A percentile compares a stretch with the other conserved stretches of the same genome.
Evolutionary conservation across 2,888 invertebrate genomes (phyloP).

Genomic region (Elegia similella): DNA sequence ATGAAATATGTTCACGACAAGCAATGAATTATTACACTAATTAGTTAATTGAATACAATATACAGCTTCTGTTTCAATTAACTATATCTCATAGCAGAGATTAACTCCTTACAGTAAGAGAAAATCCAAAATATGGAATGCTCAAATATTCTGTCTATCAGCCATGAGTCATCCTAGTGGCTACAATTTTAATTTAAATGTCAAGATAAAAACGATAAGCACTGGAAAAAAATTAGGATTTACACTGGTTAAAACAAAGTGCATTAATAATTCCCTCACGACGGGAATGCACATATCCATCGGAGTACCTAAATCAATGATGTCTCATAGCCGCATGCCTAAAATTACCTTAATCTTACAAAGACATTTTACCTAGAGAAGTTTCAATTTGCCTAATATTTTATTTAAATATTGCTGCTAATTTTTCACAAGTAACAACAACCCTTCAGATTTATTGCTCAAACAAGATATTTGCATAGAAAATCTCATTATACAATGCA

Average conservation of each 20-base stretch:
- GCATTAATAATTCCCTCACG: slow-evolving; percentile 8
- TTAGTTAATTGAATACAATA: slow-evolving; percentile 51
- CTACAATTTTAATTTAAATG: slow-evolving; percentile 51
- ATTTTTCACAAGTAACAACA: slow-evolving; percentile 35
- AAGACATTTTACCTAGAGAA: slow-evolving; percentile 21
- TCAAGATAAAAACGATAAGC: slow-evolving; percentile 50
- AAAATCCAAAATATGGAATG: slow-evolving; percentile 66
- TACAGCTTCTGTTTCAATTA: slow-evolving; percentile 48
- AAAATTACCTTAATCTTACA: slow-evolving; percentile 33
- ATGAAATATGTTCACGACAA: slow-evolving; percentile 48
- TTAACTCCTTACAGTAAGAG: slow-evolving; percentile 39
- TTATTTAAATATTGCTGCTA: slow-evolving; percentile 42
- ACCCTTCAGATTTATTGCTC: slow-evolving; percentile 53
- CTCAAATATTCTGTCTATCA: slow-evolving; percentile 52
- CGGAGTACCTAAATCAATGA: slow-evolving; percentile 30
- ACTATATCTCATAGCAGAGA: slow-evolving; percentile 45
- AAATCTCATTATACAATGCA: not conserved
- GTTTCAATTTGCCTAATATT: slow-evolving; percentile 13
- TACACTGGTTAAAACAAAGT: slow-evolving; percentile 23
- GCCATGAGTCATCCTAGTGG: slow-evolving; percentile 31
- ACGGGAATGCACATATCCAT: slow-evolving; percentile 9
- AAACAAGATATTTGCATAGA: slow-evolving; percentile 26
- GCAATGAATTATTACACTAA: slow-evolving; percentile 56
- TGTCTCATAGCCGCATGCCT: slow-evolving; percentile 46
- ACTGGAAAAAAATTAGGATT: slow-evolving; percentile 46